Evolutionary conservation across 2,113 vertebrate species (phyloP), one percentile per base, ranked within the genome.

Genomic region (Sander vitreus): DNA sequence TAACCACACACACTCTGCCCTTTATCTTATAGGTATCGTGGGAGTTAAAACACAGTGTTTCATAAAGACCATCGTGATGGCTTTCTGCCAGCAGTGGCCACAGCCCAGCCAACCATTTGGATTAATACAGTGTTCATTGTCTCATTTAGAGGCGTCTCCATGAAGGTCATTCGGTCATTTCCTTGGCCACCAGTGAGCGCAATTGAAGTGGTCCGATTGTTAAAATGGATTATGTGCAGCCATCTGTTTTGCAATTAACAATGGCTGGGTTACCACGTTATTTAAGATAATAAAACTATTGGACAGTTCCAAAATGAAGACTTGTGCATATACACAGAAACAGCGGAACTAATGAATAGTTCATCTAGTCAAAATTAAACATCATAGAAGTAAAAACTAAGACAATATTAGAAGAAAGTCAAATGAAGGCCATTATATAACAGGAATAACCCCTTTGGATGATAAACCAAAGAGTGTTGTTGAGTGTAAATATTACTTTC

Each of bases 201-300:
- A 71, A 81, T 85, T 86, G 73, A 92, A 93, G 89, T 82, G 83
- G 85, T 85, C 62, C 6, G 54, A 90, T 90, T 91, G 89, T 93
- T 91, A 93, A 93, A 92, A 94, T 85, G 80, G 91, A 94, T 92
- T 89, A 90, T 93, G 91, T 93, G 90, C 92, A 91, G 92, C 93
- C 92, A 90, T 93, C 91, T 90, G 93, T 92, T 91, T 88, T 91
- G 85, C 85, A 85, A 93, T 94, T 95, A 94, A 93, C 89, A 92
- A 91, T 84, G 90, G 88, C 83, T 91, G 87, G 87, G 83, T 88
- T 91, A 69, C 54, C 79, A 84, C 88, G 77, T 85, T 91, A 90
- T 93, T 92, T 45, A 53, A 76, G 87, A 76, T 93, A 87, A 92
- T 93, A 92, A 93, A 93, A 90, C 91, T 89, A 86, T 53, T 72